Evolutionary conservation across 2,113 vertebrate species (phyloP), one percentile per base, ranked within the genome.

Genomic region (Arizona elegans): DNA sequence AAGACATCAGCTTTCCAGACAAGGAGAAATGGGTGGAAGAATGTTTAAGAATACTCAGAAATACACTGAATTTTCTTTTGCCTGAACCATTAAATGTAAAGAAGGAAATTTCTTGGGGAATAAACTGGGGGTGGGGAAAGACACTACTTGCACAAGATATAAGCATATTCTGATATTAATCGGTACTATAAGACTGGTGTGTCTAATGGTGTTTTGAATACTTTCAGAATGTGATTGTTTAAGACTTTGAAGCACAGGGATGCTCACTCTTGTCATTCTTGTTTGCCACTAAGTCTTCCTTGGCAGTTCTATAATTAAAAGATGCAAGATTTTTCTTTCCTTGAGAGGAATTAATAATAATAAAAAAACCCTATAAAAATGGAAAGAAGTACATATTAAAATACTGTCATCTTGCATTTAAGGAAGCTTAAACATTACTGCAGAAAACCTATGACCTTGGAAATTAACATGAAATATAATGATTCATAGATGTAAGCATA

Each of bases 391-490:
- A 90, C 92, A 93, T 90, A 93, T 65, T 90, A 87, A 93, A 93
- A 59, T 58, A 93, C 89, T 87, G 81, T 87, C 92, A 87, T 90
- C 89, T 93, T 93, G 89, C 92, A 93, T 93, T 93, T 90, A 93
- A 90, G 92, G 81, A 87, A 90, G 92, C 92, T 93, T 90, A 93
- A 90, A 90, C 53, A 55, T 56, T 50, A 87, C 23, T 87, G 89
- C 89, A 90, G 89, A 90, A 93, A 87, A 89, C 75, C 86, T 93
- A 90, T 93, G 89, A 87, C 92, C 81, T 93, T 93, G 88, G 55
- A 93, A 93, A 93, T 93, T 90, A 86, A 93, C 88, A 90, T 93
- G 92, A 90, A 93, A 90, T 65, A 56, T 62, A 90, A 93, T 59
- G 54, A 43, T 85, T 90, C 92, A 90, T 50, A 90, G 88, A 93